Evolutionary conservation across 1,140 invertebrate species (phyloP), one percentile per base, ranked within the genome.

Genomic region (Achroia grisella): DNA sequence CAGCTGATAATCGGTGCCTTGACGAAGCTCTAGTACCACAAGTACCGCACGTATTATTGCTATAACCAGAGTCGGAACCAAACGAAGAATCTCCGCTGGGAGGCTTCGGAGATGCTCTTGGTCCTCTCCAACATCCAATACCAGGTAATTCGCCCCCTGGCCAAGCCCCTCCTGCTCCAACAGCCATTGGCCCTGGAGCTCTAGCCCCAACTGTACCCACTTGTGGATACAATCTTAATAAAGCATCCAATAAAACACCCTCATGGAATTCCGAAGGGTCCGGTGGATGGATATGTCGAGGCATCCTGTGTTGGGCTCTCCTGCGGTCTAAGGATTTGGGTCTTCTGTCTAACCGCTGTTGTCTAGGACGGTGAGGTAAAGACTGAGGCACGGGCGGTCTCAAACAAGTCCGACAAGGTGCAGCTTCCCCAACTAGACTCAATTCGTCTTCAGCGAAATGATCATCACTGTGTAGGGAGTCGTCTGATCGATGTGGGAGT

Each of bases 171-270:
- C 71, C 76, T 30, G 62, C 72, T 13, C 55, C 67, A 37, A 77
- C 72, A 28, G 65, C 73, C 34, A 77, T 47, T 0, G 79, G 81
- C 8, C 65, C 83, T 31, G 57, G 71, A 8, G 69, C 75, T 42
- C 78, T 71, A 9, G 78, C 77, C 8, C 83, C 84, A 29, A 87
- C 84, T 9, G 86, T 86, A 0, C 86, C 86, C 10, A 87, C 86
- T 66, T 87, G 85, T 3, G 90, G 90, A 65, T 90, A 90, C 13
- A 91, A 70, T 68, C 90, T 87, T 35, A 90, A 63, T 4, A 91
- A 55, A 1, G 88, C 87, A 62, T 89, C 87, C 13, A 89, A 51
- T 4, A 89, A 68, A 6, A 89, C 74, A 4, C 88, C 88, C 73
- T 88, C 87, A 48, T 89, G 88, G 46, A 88, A 88, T 39, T 88